A percentile compares a stretch with the other conserved stretches of the same genome.
Conservation (phyloP, 2,797 vertebrate genomes). For the Neosilurus hyrtlii region DNA sequence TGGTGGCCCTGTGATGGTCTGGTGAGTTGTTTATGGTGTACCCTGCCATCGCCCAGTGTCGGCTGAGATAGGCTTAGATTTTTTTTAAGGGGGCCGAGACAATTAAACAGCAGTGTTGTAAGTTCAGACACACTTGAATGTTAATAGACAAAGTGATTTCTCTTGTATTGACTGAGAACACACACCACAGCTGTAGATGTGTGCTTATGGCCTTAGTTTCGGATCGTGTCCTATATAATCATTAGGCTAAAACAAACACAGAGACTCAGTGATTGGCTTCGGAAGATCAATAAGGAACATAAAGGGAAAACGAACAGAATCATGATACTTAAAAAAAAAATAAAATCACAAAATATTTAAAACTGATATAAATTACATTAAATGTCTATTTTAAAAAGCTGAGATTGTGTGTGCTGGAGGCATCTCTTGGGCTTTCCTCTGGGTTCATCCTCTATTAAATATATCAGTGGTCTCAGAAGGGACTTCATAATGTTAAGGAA, state of each 20-base stretch:
- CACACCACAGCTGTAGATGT: not conserved
- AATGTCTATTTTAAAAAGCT: conserved; percentile 23
- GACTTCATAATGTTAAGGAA: conserved; percentile 43
- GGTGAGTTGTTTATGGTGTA: no score
- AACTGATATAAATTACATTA: conserved; percentile 6
- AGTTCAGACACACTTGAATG: not conserved
- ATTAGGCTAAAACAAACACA: not conserved
- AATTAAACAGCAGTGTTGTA: not conserved
- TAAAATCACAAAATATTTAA: not conserved
- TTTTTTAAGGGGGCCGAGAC: no score
- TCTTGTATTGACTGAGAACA: not conserved
- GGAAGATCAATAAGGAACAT: not conserved
- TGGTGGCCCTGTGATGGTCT: no score
- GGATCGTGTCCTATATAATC: not conserved
- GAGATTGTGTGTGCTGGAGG: conserved; percentile 6
- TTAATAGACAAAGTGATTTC: not conserved
- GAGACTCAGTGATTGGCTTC: not conserved
- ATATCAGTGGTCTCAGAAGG: conserved; percentile 45
- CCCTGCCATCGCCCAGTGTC: no score
- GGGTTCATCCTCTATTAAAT: conserved; percentile 30
- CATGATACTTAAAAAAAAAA: not conserved
- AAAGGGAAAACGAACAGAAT: not conserved
- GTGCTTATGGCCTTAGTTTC: not conserved
- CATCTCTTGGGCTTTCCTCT: conserved; percentile 13
- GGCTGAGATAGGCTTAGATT: no score